Evolutionary conservation across 2,113 vertebrate species (phyloP), one percentile per base, ranked within the genome.

Genomic region (Neogobius melanostomus): DNA sequence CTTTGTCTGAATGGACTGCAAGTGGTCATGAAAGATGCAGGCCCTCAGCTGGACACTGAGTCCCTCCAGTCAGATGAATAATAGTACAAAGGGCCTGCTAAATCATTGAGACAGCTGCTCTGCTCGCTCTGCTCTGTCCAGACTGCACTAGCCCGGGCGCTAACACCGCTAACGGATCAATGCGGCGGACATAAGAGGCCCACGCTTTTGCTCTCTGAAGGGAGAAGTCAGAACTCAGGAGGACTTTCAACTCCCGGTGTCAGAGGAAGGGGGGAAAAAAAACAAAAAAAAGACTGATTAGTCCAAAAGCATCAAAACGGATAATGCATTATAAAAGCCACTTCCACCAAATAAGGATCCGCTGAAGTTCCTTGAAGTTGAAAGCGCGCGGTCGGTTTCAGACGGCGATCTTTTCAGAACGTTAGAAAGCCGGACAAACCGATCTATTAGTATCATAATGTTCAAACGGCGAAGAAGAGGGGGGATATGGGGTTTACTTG

Each of bases 1-100:
- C 81, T 87, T 88, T 87, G 84, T 88, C 85, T 85, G 84, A 86
- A 86, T 74, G 87, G 88, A 81, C 86, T 82, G 87, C 80, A 89
- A 89, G 87, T 90, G 88, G 82, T 90, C 87, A 92, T 92, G 72
- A 91, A 92, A 91, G 85, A 92, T 92, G 84, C 74, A 92, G 76
- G 69, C 77, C 82, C 84, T 87, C 85, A 83, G 86, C 85, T 82
- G 82, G 85, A 90, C 84, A 82, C 72, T 73, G 83, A 75, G 89
- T 87, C 87, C 85, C 84, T 80, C 83, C 80, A 82, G 83, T 87
- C 81, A 81, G 76, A 89, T 92, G 83, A 92, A 92, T 92, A 92
- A 92, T 92, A 91, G 83, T 90, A 91, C 89, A 92, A 91, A 92
- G 84, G 53, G 87, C 75, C 83, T 90, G 81, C 82, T 92, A 88